A percentile compares a stretch with the other conserved stretches of the same genome.
phyloP scores from a whole-genome alignment of 2,797 vertebrate genomes.

The Tokudaia muenninki region DNA sequence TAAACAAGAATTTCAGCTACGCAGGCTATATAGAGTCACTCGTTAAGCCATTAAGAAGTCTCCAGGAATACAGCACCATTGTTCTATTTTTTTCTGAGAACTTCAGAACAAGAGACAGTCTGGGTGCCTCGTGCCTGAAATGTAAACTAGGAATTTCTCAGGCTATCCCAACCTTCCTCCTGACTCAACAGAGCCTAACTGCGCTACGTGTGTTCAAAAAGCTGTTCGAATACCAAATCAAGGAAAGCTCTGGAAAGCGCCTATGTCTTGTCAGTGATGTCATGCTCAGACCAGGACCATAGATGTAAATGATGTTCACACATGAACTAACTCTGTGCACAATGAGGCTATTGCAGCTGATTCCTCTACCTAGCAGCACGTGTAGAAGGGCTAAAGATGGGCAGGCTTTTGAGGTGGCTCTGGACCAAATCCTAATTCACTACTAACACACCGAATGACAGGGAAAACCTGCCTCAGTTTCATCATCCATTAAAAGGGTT shows the following conservation, averaged over 20 bases:
- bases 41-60: background rate
- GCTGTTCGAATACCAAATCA: background rate
- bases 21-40: background rate
- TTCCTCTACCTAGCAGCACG: background rate
- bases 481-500: background rate
- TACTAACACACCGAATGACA: background rate
- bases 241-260: constrained; percentile 15
- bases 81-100: background rate
- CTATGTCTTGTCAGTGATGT: background rate
- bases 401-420: background rate
- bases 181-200: background rate
- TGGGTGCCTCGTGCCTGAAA: background rate
- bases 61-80: background rate
- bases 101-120: background rate
- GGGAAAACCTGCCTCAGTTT: background rate
- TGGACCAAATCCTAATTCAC: background rate
- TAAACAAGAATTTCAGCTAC: background rate
- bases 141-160: background rate
- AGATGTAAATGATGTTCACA: constrained; percentile 26
- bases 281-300: background rate
- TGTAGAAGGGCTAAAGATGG: background rate
- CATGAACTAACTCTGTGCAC: background rate
- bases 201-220: background rate
- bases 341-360: background rate
- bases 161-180: background rate